phyloP scores from a whole-genome alignment of 2,888 invertebrate genomes.

The Scaptomyza polygonia region DNA sequence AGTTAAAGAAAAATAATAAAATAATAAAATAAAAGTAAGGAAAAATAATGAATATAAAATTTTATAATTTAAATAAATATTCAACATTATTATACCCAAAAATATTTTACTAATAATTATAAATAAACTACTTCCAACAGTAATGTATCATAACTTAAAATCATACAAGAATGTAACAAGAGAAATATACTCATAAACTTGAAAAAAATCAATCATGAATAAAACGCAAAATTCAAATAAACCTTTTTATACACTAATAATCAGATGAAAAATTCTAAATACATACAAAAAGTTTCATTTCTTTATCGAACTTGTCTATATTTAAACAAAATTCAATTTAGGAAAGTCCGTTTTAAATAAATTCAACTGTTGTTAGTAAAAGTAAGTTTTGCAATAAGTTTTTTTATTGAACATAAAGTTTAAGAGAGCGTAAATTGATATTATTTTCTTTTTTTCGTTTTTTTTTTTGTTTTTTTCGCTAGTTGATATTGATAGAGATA shows the following conservation, averaged over 20 bases:
- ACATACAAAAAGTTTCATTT: not conserved
- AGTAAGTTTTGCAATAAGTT: conserved; percentile 28
- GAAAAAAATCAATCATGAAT: too few relatives aligned
- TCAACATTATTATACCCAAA: not conserved
- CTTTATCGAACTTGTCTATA: not conserved
- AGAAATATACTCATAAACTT: too few relatives aligned
- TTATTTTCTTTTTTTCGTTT: not conserved
- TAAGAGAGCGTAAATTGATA: conserved; percentile 35
- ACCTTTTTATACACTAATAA: too few relatives aligned
- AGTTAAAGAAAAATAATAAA: not conserved
- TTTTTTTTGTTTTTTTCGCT: not conserved
- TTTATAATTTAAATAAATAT: too few relatives aligned
- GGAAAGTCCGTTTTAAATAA: conserved; percentile 1
- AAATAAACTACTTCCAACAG: not conserved
- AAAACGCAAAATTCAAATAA: too few relatives aligned
- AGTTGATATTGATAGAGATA: conserved; percentile 40
- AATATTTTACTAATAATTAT: too few relatives aligned
- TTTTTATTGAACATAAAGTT: conserved; percentile 69
- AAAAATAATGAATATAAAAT: not conserved
- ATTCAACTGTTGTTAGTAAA: not conserved
- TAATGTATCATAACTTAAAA: not conserved
- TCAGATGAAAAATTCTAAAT: too few relatives aligned
- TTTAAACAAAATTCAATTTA: not conserved
- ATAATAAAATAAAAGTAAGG: rapidly evolving
- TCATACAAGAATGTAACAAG: too few relatives aligned